A percentile compares a stretch with the other conserved stretches of the same genome.
Evolutionary conservation across 2,113 vertebrate species (phyloP).

Genomic region (Siphamia tubifer): DNA sequence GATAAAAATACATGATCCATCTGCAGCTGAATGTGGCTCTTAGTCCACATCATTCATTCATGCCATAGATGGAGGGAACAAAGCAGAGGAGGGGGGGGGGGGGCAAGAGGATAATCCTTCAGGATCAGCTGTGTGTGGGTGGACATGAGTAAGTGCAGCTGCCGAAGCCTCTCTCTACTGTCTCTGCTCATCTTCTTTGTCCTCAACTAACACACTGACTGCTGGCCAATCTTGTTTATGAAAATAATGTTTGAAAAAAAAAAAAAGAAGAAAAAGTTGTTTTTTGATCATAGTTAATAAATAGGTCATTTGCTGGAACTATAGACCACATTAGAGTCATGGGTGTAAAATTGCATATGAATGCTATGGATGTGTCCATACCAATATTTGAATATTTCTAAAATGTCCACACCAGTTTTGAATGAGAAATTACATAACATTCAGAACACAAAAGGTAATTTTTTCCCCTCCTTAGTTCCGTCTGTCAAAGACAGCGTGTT

Average conservation of each 20-base stretch:
- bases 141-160: slow-evolving; percentile 72
- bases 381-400: too few relatives aligned
- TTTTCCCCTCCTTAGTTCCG: too few relatives aligned
- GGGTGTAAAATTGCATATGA: too few relatives aligned
- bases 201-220: slow-evolving; percentile 26
- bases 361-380: too few relatives aligned
- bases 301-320: too few relatives aligned
- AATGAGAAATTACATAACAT: too few relatives aligned
- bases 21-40: slow-evolving; percentile 21
- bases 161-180: slow-evolving; percentile 20
- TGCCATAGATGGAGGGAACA: slow-evolving; percentile 24
- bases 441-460: too few relatives aligned
- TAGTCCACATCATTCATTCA: slow-evolving; percentile 46
- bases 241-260: not conserved
- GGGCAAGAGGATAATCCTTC: slow-evolving; percentile 65
- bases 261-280: not conserved
- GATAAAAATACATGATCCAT: slow-evolving; percentile 29
- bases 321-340: too few relatives aligned
- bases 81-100: not conserved
- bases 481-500: too few relatives aligned
- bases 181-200: not conserved
- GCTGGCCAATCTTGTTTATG: not conserved
- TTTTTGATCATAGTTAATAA: not conserved
- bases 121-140: slow-evolving; percentile 79
- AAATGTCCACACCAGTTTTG: too few relatives aligned